Evolutionary conservation across 2,797 vertebrate genomes (phyloP).

Genomic region (Lepidocolaptes lacrymiger): DNA sequence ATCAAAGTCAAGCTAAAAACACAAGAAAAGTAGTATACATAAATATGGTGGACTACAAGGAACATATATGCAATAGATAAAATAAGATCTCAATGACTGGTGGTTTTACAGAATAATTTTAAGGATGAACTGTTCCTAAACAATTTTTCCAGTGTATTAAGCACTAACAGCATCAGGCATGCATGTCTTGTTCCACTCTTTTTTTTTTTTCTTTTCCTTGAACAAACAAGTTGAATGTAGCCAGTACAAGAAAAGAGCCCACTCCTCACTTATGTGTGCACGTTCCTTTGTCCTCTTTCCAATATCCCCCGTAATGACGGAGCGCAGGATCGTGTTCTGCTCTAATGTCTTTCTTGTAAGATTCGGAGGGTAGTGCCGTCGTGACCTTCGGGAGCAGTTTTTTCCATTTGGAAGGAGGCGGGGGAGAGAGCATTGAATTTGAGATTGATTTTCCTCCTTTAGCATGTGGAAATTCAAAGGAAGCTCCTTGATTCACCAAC

Average conservation of each 20-base stretch:
- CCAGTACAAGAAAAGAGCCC: constrained; percentile 51
- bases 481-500: constrained; percentile 59
- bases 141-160: constrained; percentile 63
- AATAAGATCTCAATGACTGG: not conserved
- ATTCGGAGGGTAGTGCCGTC: constrained; percentile 56
- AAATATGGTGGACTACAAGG: not conserved
- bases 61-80: not conserved
- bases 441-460: constrained; percentile 70
- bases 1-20: not conserved
- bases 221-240: constrained; percentile 63
- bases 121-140: constrained; percentile 63
- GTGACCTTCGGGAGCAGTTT: constrained; percentile 63
- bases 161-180: constrained; percentile 52
- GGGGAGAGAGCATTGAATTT: constrained; percentile 61
- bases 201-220: constrained; percentile 26
- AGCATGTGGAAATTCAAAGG: constrained; percentile 72
- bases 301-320: constrained; percentile 55
- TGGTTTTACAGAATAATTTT: constrained; percentile 46
- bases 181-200: constrained; percentile 52
- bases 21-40: not conserved
- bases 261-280: constrained; percentile 39
- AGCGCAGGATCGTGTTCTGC: constrained; percentile 30
- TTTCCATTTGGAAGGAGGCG: constrained; percentile 61
- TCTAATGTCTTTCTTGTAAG: constrained; percentile 70
- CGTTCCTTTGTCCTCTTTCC: constrained; percentile 44